phyloP scores from a whole-genome alignment of 2,113 vertebrate species.

The Ophiodon elongatus region DNA sequence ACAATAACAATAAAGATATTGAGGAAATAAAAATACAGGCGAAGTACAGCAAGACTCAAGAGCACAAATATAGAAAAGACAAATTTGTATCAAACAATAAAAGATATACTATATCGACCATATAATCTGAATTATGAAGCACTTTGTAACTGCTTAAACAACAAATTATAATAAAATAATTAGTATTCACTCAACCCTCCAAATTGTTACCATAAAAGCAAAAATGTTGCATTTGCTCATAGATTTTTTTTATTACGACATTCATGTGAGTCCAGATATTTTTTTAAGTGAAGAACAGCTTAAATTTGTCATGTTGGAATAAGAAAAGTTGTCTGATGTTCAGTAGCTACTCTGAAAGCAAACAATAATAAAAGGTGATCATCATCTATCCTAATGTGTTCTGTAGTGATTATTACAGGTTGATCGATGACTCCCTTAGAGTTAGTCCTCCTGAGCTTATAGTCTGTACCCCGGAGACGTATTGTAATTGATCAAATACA shows the following conservation, averaged over 20 bases:
- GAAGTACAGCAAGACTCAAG: not conserved
- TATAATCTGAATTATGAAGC: not conserved
- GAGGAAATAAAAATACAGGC: not conserved
- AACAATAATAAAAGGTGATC: constrained; percentile 14
- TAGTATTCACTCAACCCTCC: too few relatives aligned
- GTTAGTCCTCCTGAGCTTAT: constrained; percentile 62
- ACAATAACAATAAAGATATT: too few relatives aligned
- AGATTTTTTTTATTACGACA: not conserved
- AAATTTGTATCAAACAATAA: not conserved
- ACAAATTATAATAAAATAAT: not conserved
- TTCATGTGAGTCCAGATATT: not conserved
- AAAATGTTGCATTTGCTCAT: too few relatives aligned
- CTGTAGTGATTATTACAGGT: constrained; percentile 35
- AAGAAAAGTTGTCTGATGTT: not conserved
- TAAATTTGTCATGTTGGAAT: not conserved
- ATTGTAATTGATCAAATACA: constrained; percentile 13
- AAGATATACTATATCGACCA: too few relatives aligned
- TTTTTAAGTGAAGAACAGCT: not conserved
- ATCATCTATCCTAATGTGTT: constrained; percentile 3
- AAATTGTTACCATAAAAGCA: not conserved
- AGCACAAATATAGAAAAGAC: not conserved
- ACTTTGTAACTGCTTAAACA: not conserved
- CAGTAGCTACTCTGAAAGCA: not conserved
- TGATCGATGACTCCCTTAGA: constrained; percentile 53
- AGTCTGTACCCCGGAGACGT: constrained; percentile 30